These are phyloP conservation scores for Theristicus caerulescens DNA, from an alignment of 2,113 vertebrate species.

Conservation along the genomic window DNA sequence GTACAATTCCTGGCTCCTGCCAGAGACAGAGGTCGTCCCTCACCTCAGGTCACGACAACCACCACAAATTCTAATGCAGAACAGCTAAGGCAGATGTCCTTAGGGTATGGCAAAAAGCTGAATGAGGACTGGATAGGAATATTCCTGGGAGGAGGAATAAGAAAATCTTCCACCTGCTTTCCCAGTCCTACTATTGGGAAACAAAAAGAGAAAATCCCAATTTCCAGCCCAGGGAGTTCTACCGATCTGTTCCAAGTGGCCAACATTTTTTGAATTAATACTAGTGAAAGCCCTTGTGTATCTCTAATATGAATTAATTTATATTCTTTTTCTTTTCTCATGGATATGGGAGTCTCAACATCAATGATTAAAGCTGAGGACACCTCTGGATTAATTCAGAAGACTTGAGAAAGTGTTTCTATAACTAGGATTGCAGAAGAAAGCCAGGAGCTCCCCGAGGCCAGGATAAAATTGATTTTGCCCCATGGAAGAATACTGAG, in stretches of 20 bases:
- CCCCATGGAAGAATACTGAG: not conserved
- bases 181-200: not conserved
- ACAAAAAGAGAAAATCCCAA: not conserved
- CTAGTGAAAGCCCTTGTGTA: not conserved
- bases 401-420: not conserved
- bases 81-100: not conserved
- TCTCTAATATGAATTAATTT: not conserved
- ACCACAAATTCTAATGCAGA: not conserved
- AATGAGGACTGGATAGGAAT: not conserved
- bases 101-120: not conserved
- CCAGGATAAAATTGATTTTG: not conserved
- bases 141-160: not conserved
- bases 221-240: not conserved
- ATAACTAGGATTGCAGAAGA: not conserved
- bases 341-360: not conserved
- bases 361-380: not conserved
- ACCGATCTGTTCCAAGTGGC: not conserved
- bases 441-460: not conserved
- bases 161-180: not conserved
- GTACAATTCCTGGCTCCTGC: not conserved
- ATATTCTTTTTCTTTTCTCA: not conserved
- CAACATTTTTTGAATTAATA: not conserved
- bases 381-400: not conserved
- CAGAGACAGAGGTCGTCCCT: not conserved
- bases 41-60: not conserved